Percentiles rank a stretch among this genome's conserved stretches.
Conservation (phyloP, 2,888 invertebrate species). For the Drosophila multiciliata region DNA sequence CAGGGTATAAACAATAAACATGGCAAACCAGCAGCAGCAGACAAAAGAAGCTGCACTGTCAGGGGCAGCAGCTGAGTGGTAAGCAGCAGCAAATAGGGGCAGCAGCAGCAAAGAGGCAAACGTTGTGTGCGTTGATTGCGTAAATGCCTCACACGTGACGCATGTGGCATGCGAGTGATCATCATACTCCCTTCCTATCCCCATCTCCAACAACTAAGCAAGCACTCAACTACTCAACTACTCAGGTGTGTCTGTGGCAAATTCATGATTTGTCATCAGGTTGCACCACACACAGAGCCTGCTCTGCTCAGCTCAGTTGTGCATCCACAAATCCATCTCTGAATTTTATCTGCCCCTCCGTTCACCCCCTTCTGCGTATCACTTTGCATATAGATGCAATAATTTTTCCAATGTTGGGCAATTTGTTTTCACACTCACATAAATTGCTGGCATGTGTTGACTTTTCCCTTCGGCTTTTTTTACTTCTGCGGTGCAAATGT, state of each 20-base stretch:
- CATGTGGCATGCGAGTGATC: conserved; percentile 54
- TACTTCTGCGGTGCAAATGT: conserved; percentile 53
- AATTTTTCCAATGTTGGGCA: conserved; percentile 70
- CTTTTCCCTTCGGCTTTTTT: conserved; percentile 36
- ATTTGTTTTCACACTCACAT: conserved; percentile 75
- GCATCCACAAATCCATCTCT: conserved; percentile 1
- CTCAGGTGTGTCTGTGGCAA: conserved; percentile 49
- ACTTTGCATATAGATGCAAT: conserved; percentile 57
- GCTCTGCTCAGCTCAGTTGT: background rate
- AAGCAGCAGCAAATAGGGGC: conserved; percentile 8
- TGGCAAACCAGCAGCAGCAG: conserved; percentile 3
- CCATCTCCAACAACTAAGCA: background rate
- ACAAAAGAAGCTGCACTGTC: conserved; percentile 42
- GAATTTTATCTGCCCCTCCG: background rate
- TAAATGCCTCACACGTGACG: conserved; percentile 71
- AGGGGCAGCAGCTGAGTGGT: conserved; percentile 13
- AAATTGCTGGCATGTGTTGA: conserved; percentile 59
- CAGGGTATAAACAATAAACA: conserved; percentile 33
- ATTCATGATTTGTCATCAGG: conserved; percentile 72
- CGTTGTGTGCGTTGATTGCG: conserved; percentile 53
- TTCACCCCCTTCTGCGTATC: conserved; percentile 15
- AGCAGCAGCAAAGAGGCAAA: background rate
- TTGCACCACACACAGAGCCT: conserved; percentile 6
- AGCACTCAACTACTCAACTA: background rate
- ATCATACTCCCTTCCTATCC: background rate